phyloP scores from a whole-genome alignment of 2,797 vertebrate species.

The Pachyuromys duprasi region DNA sequence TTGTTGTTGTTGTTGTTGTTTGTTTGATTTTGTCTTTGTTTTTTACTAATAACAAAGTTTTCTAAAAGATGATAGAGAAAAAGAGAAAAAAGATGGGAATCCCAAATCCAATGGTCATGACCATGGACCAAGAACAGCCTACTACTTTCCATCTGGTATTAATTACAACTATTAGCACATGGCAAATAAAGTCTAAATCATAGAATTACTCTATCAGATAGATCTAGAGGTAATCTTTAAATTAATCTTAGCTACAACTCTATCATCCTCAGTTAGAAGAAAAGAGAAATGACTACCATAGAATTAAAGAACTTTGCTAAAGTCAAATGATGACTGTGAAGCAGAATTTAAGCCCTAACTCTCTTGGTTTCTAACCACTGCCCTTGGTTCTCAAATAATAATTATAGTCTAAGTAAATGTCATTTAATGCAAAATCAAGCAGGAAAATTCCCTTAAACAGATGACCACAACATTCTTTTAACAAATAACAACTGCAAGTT shows the following conservation, averaged over 20 bases:
- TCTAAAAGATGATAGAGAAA: background rate
- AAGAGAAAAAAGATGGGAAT: background rate
- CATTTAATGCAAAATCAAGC: constrained; percentile 33
- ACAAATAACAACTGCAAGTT: background rate
- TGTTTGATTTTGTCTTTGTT: too few species aligned
- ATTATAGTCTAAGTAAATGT: background rate
- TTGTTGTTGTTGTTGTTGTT: too few species aligned
- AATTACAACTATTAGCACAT: background rate
- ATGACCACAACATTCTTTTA: background rate
- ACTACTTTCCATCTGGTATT: background rate
- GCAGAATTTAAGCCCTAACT: background rate
- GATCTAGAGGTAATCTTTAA: background rate
- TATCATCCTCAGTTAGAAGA: background rate
- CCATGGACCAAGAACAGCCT: background rate
- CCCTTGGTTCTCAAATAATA: background rate
- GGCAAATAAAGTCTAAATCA: background rate
- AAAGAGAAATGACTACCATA: background rate
- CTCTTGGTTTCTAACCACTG: background rate
- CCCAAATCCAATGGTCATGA: background rate
- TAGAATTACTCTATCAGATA: background rate
- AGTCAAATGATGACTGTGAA: background rate
- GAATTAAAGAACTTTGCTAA: constrained; percentile 9
- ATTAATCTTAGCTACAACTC: background rate
- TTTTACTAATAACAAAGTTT: background rate
- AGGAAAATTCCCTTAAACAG: background rate